Base-by-base conservation (phyloP, 2,888 invertebrate genomes). In the Athetis lepigone region DNA sequence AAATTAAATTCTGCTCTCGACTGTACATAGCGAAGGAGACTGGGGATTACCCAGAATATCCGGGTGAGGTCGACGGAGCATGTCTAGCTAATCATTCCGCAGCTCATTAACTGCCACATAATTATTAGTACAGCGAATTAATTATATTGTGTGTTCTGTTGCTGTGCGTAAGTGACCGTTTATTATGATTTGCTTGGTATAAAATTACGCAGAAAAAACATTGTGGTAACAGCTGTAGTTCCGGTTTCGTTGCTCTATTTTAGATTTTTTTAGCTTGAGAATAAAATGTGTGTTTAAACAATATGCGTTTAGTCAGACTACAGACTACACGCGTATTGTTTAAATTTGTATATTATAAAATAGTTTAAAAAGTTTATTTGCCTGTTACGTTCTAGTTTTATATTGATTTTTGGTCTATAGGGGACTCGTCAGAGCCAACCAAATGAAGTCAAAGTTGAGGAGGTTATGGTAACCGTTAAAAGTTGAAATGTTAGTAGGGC, bases 51-150 rank as follows among this genome's bases (percentile, higher is more conserved):
- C 68, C 68, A 57, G 36, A 62, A 63, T 54, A 80, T 79, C 79
- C 79, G 79, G 79, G 68, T 79, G 57, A 51, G 58, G 40, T 51
- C 80, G 73, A 8, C 70, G 61, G 62, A 79, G 62, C 79, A 70
- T 79, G 54, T 64, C 69, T 54, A 42, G 61, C 64, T 60, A 60
- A 75, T 63, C 52, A 72, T 72, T 76, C 74, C 64, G 74, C 76
- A 80, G 76, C 71, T 70, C 76, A 67, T 76, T 74, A 73, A 75
- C 45, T 47, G 56, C 45, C 57, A 36, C 46, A 49, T 46, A 65
- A 58, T 47, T 66, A 59, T 52, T 29, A 43, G n/a, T 64, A 54
- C 27, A 49, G 33, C 42, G 47, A 74, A 42, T 61, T 58, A 68
- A 74, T 75, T 74, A 62, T 36, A 45, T 54, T 75, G 29, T 57